A percentile compares a stretch with the other conserved stretches of the same genome.
These are phyloP conservation scores for Phengaris alcon DNA, from an alignment of 2,888 invertebrate species.

Conservation along the genomic window DNA sequence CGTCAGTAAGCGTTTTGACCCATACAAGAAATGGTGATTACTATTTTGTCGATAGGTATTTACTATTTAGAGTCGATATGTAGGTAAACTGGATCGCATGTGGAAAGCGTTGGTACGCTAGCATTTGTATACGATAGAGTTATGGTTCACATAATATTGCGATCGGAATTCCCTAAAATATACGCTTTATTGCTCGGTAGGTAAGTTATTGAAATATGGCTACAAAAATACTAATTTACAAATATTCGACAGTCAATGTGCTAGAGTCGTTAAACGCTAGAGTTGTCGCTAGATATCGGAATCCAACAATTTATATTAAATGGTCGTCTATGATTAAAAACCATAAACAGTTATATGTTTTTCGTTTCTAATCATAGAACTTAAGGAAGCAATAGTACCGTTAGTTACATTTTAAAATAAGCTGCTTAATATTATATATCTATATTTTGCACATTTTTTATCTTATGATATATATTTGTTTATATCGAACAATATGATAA, in stretches of 20 bases:
- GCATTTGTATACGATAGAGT: conserved; percentile 46
- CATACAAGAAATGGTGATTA: background rate
- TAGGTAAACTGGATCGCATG: conserved; percentile 27
- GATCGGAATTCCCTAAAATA: conserved; percentile 18
- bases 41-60: conserved; percentile 14
- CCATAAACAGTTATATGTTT: background rate
- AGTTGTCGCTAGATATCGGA: conserved; percentile 3
- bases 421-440: conserved; percentile 13
- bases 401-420: conserved; percentile 17
- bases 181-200: conserved; percentile 24
- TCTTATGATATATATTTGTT: conserved; percentile 10
- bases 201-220: background rate
- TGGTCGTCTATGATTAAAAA: background rate
- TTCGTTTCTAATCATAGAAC: background rate
- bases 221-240: conserved; percentile 11
- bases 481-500: background rate
- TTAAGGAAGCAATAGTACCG: conserved; percentile 17
- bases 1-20: background rate
- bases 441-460: conserved; percentile 25
- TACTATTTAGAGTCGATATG: background rate
- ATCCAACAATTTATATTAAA: background rate
- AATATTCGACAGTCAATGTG: background rate
- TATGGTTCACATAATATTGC: conserved; percentile 19
- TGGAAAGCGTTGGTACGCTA: conserved; percentile 29
- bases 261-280: background rate